Percentiles rank a stretch among this genome's conserved stretches.
These are phyloP conservation scores for Parapsyche elsis DNA, from an alignment of 1,140 invertebrate species.

Conservation along the genomic window DNA sequence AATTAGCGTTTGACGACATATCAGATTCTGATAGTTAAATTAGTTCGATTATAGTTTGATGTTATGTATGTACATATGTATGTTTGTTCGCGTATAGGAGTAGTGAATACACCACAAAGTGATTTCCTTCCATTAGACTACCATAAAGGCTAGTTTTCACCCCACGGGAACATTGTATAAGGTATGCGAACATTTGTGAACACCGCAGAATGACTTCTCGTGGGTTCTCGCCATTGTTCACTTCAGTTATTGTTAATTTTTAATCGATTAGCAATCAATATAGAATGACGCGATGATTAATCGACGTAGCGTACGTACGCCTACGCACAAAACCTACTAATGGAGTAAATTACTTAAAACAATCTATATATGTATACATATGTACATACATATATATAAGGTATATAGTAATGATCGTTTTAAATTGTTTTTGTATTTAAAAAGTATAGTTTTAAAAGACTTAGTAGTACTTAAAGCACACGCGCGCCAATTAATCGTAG, in stretches of 20 bases:
- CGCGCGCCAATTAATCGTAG: neutral
- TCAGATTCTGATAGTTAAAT: no score
- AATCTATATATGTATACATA: no score
- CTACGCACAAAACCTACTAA: no score
- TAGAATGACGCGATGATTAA: slow-evolving; percentile 21
- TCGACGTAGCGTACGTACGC: neutral
- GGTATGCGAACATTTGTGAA: slow-evolving; percentile 39
- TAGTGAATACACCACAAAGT: slow-evolving; percentile 31
- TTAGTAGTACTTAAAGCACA: no score
- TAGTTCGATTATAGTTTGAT: no score
- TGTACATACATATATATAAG: no score
- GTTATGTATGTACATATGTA: no score
- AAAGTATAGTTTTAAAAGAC: no score
- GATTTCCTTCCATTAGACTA: slow-evolving; percentile 43
- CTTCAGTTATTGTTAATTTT: slow-evolving; percentile 39
- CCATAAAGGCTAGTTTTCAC: slow-evolving; percentile 43
- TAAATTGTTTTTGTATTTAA: no score
- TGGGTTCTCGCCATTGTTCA: slow-evolving; percentile 27
- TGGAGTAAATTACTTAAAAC: no score
- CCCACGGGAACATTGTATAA: slow-evolving; percentile 35
- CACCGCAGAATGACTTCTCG: slow-evolving; percentile 32
- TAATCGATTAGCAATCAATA: slow-evolving; percentile 39
- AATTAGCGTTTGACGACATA: no score
- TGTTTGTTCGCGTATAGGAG: neutral
- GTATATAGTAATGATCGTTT: no score